Evolutionary conservation across 2,888 invertebrate genomes (phyloP).

Genomic region (Cenopis cana): DNA sequence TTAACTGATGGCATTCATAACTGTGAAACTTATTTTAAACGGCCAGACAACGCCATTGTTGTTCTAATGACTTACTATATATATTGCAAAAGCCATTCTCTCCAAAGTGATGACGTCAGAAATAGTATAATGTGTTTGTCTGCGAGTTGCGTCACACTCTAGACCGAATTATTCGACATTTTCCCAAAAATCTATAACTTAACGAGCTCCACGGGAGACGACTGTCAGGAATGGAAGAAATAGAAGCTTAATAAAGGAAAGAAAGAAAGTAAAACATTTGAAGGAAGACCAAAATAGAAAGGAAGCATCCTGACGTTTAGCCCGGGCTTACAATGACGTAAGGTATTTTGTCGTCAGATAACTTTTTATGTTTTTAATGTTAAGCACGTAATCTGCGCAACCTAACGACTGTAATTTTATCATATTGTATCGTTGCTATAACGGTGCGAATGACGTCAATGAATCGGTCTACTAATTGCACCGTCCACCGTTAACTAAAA

Average conservation of each 20-base stretch:
- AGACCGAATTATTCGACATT: slow-evolving; percentile 18
- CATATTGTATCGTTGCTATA: not conserved
- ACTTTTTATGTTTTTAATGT: not conserved
- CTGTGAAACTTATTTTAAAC: slow-evolving; percentile 7
- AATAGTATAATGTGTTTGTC: slow-evolving; percentile 9
- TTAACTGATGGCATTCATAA: not conserved
- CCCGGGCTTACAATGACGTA: slow-evolving; percentile 4
- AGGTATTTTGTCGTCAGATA: not conserved
- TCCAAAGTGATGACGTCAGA: not conserved
- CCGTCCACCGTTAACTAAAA: not conserved
- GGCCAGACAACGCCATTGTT: not conserved
- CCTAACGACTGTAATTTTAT: slow-evolving; percentile 7
- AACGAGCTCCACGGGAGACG: slow-evolving; percentile 19
- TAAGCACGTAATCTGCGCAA: slow-evolving; percentile 10
- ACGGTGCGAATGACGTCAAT: not conserved
- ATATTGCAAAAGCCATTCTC: not conserved
- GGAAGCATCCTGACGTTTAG: slow-evolving; percentile 16
- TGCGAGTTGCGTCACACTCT: slow-evolving; percentile 18
- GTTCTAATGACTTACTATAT: slow-evolving; percentile 5
- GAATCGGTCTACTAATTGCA: not conserved
- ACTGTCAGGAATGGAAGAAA: slow-evolving; percentile 8
- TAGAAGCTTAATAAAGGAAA: slow-evolving; percentile 2
- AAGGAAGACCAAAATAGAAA: slow-evolving; percentile 36
- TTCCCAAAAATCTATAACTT: slow-evolving; percentile 5
- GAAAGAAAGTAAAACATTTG: too few species aligned